Base-by-base conservation (phyloP, 2,888 invertebrate genomes). In the Subacronicta megacephala region DNA sequence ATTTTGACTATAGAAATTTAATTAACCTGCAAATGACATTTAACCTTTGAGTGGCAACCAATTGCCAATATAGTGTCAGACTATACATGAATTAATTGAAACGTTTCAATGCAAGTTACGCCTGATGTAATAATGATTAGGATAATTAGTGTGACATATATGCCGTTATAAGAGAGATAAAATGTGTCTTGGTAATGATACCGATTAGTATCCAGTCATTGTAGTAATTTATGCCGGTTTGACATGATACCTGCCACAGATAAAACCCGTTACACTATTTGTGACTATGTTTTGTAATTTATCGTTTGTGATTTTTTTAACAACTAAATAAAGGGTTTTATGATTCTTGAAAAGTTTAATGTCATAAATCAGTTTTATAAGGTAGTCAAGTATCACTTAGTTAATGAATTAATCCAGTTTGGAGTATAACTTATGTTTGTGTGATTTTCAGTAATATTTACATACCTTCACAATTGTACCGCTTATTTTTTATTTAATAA, bases 81-180 rank as follows among this genome's bases (percentile, higher is more conserved):
- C 23, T 31, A 1, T 6, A 31, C n/a, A n/a, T 31, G 5, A 31
- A 31, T 31, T 31, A 3, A 31, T 31, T 12, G 3, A 37, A 37
- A 10, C 1, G 17, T 38, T 20, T 47, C 1, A 16, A 18, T 57
- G 17, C 12, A 40, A 64, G 49, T 7, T 10, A 41, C 20, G 49
- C 41, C 45, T 49, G 49, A 58, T 62, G 20, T 16, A 7, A 18
- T 29, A 49, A 65, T 62, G 49, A 59, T 50, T 45, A 20, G 33
- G 7, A n/a, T 26, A 20, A 65, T 58, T 62, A 50, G 13, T 23
- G 17, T 38, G 47, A 64, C 40, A 44, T 16, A 44, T 16, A 17
- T 1, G 23, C 16, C 44, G 37, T 44, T 56, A 56, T 26, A 18
- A 49, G 58, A 43, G 44, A 38, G 38, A 20, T 13, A 12, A 18